Conservation (phyloP, 2,888 invertebrate species). For the Allacma fusca region DNA sequence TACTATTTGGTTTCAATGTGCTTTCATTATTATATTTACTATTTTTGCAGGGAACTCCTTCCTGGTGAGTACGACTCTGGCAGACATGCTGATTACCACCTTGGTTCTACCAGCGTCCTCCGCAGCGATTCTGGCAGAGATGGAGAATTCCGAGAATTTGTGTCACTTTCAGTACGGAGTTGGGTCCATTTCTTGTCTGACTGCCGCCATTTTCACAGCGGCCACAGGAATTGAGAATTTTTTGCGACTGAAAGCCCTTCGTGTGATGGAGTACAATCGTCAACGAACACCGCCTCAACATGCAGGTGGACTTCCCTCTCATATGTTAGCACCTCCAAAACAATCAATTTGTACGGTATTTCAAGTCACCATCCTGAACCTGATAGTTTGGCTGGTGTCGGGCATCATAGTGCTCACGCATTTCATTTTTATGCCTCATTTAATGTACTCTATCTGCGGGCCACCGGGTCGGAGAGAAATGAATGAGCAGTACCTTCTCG, state of each 20-base stretch:
- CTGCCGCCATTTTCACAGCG: slow-evolving; percentile 57
- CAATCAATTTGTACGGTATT: slow-evolving; percentile 59
- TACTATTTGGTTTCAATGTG: too few species aligned
- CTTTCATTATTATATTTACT: not conserved
- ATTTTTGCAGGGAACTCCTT: slow-evolving; percentile 72
- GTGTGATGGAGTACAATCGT: slow-evolving; percentile 46
- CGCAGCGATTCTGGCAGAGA: slow-evolving; percentile 72
- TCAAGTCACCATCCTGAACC: slow-evolving; percentile 68
- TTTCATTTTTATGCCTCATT: slow-evolving; percentile 67
- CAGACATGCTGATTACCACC: slow-evolving; percentile 76
- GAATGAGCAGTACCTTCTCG: slow-evolving; percentile 50
- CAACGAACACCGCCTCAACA: not conserved
- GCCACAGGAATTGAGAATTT: slow-evolving; percentile 60
- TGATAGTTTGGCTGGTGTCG: slow-evolving; percentile 70
- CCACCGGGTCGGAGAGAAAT: slow-evolving; percentile 29
- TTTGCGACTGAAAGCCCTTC: slow-evolving; percentile 55
- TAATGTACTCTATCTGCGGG: slow-evolving; percentile 61
- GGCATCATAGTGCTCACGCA: slow-evolving; percentile 71
- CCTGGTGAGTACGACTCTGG: slow-evolving; percentile 75
- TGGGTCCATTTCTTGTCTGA: slow-evolving; percentile 62
- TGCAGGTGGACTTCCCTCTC: slow-evolving; percentile 16
- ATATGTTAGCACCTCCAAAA: slow-evolving; percentile 41
- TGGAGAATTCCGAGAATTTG: slow-evolving; percentile 58
- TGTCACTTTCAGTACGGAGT: slow-evolving; percentile 67
- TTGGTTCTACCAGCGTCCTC: slow-evolving; percentile 75